Evolutionary conservation across 2,888 invertebrate genomes (phyloP), one percentile per base, ranked within the genome.

Genomic region (Drosophila tripunctata): DNA sequence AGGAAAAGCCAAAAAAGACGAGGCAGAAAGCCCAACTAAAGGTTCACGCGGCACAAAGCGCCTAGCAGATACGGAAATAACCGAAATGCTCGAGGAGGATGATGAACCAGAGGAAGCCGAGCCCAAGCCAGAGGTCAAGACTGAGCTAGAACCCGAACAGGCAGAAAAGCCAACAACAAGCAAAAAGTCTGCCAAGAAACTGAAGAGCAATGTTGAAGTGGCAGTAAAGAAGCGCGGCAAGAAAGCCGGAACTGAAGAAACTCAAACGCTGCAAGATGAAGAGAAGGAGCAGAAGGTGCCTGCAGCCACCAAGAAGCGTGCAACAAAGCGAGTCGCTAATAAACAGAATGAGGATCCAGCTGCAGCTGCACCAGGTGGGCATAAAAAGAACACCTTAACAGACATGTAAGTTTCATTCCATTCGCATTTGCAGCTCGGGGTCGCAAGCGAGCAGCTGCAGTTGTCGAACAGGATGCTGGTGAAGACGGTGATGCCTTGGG

Each of bases 381-480:
- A 12, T 3, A 8, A 22, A 4, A 1, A 10, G 1, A 17, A 35
- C 15, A 10, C 1, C 14, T 7, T 21, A 10, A 21, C 1, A 7
- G 8, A 15, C 17, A n/a, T 35, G n/a, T 2, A 5, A 47, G 5
- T 4, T n/a, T 17, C n/a, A 1, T n/a, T 1, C 7, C 10, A 4
- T 3, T 8, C 4, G 10, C 4, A 3, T 22, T n/a, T 48, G 4
- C 30, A 83, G 88, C 21, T 55, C 83, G 88, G 6, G 70, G 83
- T 19, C 85, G 89, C 7, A 91, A 91, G 58, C 89, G 89, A 43
- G 73, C 63, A 56, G 86, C 62, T n/a, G 62, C 58, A 47, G 54
- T 35, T 22, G 41, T 43, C 19, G 51, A 47, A 12, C 61, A 57
- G n/a, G 43, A 47, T 30, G 55, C 3, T n/a, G 27, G 27, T 1